Conservation (phyloP, 2,113 vertebrate species). For the Pithys albifrons region DNA sequence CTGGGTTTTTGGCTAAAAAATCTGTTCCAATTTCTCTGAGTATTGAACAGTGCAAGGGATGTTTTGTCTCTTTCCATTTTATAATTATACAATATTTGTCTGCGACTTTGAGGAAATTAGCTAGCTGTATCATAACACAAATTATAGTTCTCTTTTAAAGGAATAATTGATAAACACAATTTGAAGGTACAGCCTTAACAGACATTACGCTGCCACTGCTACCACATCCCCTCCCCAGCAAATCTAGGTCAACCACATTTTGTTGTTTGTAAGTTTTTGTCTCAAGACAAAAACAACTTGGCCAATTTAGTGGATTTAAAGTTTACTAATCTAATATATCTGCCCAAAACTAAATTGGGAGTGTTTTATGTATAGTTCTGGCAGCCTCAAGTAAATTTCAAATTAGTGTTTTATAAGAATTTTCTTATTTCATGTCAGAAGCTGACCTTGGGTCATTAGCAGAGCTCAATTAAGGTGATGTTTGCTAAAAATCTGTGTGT, state of each 20-base stretch:
- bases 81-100: neutral
- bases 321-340: neutral
- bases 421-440: neutral
- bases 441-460: neutral
- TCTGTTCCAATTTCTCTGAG: neutral
- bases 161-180: neutral
- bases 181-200: neutral
- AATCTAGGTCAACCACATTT: neutral
- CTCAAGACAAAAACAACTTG: neutral
- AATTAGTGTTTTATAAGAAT: neutral
- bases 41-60: neutral
- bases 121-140: neutral
- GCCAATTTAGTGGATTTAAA: neutral
- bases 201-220: neutral
- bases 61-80: neutral
- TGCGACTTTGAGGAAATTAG: neutral
- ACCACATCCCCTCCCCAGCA: neutral
- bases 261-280: neutral
- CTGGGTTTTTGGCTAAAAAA: neutral
- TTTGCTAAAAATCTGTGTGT: neutral
- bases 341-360: neutral
- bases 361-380: neutral
- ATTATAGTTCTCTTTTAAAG: neutral
- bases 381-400: neutral
- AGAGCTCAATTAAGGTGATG: neutral